A percentile compares a stretch with the other conserved stretches of the same genome.
phyloP scores from a whole-genome alignment of 2,113 vertebrate genomes.

The Echinops telfairi region DNA sequence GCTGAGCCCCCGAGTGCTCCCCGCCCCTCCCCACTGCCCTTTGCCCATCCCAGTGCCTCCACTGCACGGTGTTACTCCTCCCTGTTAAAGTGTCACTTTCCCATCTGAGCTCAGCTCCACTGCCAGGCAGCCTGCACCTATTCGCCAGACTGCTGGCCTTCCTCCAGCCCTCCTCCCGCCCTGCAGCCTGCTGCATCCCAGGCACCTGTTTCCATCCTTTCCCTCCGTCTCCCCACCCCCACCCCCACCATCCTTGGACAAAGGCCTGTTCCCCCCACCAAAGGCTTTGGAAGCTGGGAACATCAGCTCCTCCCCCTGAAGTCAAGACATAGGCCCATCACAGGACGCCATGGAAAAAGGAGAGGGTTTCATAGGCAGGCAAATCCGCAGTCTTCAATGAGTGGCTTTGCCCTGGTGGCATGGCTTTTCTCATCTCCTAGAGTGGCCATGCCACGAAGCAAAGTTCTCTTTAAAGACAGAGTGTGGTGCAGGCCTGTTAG shows the following conservation, averaged over 20 bases:
- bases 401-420: neutral
- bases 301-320: neutral
- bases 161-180: neutral
- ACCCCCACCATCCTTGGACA: neutral
- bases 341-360: neutral
- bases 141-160: neutral
- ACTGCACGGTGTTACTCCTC: neutral
- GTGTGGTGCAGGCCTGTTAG: neutral
- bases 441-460: neutral
- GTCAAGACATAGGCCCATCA: neutral
- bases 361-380: neutral
- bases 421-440: neutral
- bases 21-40: neutral
- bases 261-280: neutral
- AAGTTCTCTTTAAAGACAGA: neutral
- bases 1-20: rapidly evolving
- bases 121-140: neutral
- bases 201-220: no score
- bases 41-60: neutral
- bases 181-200: neutral
- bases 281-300: neutral
- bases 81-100: neutral
- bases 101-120: neutral
- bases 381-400: neutral
- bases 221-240: no score